Percentiles rank a stretch among this genome's conserved stretches.
These are phyloP conservation scores for Megalopta genalis DNA, from an alignment of 1,140 invertebrate species.

Conservation along the genomic window DNA sequence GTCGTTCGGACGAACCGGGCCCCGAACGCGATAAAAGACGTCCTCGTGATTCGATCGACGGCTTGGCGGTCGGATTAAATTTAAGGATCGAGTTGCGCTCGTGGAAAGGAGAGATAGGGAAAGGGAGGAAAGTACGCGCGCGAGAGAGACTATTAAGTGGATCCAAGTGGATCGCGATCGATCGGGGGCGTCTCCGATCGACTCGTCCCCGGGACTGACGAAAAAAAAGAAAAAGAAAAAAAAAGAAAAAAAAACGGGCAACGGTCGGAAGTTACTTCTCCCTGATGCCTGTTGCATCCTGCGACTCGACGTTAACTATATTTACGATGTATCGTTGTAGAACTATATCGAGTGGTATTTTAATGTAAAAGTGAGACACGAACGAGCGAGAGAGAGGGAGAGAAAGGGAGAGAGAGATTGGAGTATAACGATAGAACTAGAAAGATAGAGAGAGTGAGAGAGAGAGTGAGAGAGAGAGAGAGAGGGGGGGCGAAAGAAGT, in stretches of 20 bases:
- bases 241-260: neutral
- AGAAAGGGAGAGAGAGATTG: neutral
- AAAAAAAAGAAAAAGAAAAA: too few relatives aligned
- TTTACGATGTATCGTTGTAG: slow-evolving; percentile 38
- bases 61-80: slow-evolving; percentile 46
- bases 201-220: neutral
- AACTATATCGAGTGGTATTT: slow-evolving; percentile 41
- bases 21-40: too few relatives aligned
- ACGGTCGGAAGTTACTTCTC: slow-evolving; percentile 43
- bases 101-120: slow-evolving; percentile 21
- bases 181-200: neutral
- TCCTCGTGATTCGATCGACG: slow-evolving; percentile 29
- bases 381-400: neutral
- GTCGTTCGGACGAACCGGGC: neutral
- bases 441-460: neutral
- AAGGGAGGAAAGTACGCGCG: slow-evolving; percentile 13
- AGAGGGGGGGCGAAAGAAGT: slow-evolving; percentile 38
- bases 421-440: slow-evolving; percentile 12
- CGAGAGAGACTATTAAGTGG: neutral
- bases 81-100: slow-evolving; percentile 34
- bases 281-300: slow-evolving; percentile 33
- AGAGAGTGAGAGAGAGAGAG: neutral
- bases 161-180: neutral
- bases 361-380: slow-evolving; percentile 30
- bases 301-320: slow-evolving; percentile 31